These are phyloP conservation scores for Vireo griseus DNA, from an alignment of 2,797 vertebrate genomes.

Conservation along the genomic window DNA sequence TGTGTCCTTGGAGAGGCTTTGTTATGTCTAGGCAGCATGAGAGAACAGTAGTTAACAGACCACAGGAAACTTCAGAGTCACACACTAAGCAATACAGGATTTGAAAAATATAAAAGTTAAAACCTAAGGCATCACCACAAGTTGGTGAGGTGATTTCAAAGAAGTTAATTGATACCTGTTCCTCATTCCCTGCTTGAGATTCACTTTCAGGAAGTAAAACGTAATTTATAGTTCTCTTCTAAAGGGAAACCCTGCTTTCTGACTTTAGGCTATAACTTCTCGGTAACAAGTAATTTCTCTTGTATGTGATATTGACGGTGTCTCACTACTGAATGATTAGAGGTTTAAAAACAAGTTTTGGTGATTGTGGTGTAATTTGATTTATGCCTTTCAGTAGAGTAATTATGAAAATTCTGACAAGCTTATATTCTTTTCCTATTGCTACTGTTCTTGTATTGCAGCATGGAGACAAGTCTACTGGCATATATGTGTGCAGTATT, in stretches of 20 bases:
- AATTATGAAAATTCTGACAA: background rate
- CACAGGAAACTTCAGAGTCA: too few relatives aligned
- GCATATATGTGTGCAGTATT: background rate
- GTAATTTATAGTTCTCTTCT: background rate
- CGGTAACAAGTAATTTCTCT: background rate
- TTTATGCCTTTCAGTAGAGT: background rate
- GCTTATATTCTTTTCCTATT: background rate
- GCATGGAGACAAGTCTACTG: background rate
- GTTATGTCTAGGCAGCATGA: too few relatives aligned
- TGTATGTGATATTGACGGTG: background rate
- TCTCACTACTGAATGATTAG: background rate
- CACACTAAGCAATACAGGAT: too few relatives aligned
- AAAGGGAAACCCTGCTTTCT: background rate
- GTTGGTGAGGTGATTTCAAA: background rate
- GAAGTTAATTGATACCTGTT: background rate
- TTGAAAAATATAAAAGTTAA: too few relatives aligned
- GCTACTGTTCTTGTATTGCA: background rate
- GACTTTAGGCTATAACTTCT: background rate
- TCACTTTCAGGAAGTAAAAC: background rate
- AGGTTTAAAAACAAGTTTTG: background rate
- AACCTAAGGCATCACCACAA: too few relatives aligned
- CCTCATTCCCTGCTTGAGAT: background rate
- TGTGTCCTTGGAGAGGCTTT: too few relatives aligned
- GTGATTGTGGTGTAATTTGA: background rate
- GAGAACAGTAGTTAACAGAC: too few relatives aligned